Conservation (phyloP, 1,140 invertebrate species). For the Lucilia cuprina region DNA sequence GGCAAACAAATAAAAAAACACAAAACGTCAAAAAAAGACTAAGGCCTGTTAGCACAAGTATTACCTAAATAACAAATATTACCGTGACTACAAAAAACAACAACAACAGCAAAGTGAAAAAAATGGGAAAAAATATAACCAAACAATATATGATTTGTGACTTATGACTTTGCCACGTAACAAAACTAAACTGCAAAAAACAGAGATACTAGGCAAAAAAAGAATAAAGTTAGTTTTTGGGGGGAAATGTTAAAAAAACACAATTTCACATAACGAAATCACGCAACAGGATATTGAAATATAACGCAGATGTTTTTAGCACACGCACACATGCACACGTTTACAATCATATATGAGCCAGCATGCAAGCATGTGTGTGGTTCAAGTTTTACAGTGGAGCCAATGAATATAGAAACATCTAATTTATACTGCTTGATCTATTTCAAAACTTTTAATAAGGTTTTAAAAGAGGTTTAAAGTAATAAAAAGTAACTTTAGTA, state of each 20-base stretch:
- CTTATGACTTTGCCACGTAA: conserved; percentile 36
- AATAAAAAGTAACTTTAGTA: no score
- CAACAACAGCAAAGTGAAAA: background rate
- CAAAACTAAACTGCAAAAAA: conserved; percentile 12
- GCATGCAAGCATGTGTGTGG: background rate
- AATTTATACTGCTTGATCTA: no score
- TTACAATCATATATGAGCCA: background rate
- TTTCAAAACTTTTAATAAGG: background rate
- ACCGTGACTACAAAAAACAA: conserved; percentile 8
- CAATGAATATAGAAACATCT: background rate
- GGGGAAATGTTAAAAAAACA: background rate
- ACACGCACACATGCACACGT: background rate
- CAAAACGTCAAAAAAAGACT: background rate
- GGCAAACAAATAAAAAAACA: background rate
- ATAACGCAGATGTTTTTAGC: conserved; percentile 23
- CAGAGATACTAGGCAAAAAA: background rate
- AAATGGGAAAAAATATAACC: background rate
- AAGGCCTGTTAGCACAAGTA: conserved; percentile 32
- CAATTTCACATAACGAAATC: background rate
- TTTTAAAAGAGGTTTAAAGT: background rate
- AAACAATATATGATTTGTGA: conserved; percentile 29
- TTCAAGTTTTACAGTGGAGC: background rate
- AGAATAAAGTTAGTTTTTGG: background rate
- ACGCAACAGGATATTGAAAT: conserved; percentile 38
- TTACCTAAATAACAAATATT: conserved; percentile 18